Conservation (phyloP, 2,113 vertebrate genomes). For the Pangasianodon gigas region DNA sequence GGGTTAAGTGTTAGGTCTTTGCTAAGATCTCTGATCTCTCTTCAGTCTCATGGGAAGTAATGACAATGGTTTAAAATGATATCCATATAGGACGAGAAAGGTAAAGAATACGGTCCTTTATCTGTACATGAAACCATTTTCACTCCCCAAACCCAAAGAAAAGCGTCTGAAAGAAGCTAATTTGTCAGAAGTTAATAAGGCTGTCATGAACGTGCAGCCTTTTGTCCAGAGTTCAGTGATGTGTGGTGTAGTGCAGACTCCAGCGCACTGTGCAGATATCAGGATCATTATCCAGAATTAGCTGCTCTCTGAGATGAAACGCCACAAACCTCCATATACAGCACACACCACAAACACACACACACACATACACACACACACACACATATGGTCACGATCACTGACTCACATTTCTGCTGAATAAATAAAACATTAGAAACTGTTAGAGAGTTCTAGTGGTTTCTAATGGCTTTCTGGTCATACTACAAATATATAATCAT, state of each 20-base stretch:
- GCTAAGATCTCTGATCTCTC: background rate
- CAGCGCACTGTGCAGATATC: background rate
- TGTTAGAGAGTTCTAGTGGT: background rate
- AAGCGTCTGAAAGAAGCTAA: background rate
- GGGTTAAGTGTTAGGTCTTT: background rate
- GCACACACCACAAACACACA: background rate
- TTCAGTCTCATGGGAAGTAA: background rate
- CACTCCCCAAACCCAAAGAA: background rate
- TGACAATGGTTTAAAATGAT: background rate
- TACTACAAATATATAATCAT: background rate
- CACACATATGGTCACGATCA: background rate
- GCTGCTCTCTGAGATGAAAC: conserved; percentile 13
- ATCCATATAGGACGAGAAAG: background rate
- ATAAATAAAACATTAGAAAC: background rate
- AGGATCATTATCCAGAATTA: conserved; percentile 26
- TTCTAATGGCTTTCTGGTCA: background rate
- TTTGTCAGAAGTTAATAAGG: conserved; percentile 27
- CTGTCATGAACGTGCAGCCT: background rate
- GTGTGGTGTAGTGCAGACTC: background rate
- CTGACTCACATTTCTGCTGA: background rate
- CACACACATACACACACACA: conserved; percentile 13
- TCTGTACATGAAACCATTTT: background rate
- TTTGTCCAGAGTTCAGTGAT: conserved; percentile 18
- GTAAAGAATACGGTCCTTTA: background rate
- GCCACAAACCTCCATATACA: background rate